phyloP scores from a whole-genome alignment of 2,113 vertebrate species.

The Eulemur macaco region DNA sequence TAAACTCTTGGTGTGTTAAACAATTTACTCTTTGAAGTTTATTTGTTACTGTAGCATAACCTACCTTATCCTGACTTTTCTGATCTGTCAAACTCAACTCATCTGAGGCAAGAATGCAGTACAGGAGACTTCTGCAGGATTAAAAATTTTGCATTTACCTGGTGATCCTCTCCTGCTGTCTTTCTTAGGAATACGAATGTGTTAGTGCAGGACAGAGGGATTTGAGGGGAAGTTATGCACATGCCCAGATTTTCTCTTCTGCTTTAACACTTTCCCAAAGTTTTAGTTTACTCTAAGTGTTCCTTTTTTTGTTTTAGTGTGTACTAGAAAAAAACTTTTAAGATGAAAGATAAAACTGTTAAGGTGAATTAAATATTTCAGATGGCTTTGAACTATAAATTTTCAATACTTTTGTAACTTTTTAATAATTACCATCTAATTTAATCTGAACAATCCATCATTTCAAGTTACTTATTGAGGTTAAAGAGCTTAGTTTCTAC shows the following conservation, averaged over 20 bases:
- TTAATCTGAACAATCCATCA: not conserved
- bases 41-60: not conserved
- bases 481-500: not conserved
- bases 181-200: not conserved
- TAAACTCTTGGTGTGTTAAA: not conserved
- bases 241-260: not conserved
- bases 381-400: not conserved
- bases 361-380: not conserved
- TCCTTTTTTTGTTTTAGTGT: not conserved
- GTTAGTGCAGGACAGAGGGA: not conserved
- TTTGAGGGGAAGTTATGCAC: not conserved
- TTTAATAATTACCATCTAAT: slow-evolving; percentile 1
- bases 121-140: not conserved
- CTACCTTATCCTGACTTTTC: not conserved
- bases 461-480: not conserved
- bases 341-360: not conserved
- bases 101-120: not conserved
- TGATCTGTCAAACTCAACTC: not conserved
- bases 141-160: not conserved
- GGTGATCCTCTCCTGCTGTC: not conserved
- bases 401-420: not conserved
- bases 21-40: not conserved
- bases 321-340: not conserved
- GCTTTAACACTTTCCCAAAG: not conserved
- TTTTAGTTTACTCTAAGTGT: not conserved